phyloP scores from a whole-genome alignment of 2,113 vertebrate species.

The Aythya baeri region DNA sequence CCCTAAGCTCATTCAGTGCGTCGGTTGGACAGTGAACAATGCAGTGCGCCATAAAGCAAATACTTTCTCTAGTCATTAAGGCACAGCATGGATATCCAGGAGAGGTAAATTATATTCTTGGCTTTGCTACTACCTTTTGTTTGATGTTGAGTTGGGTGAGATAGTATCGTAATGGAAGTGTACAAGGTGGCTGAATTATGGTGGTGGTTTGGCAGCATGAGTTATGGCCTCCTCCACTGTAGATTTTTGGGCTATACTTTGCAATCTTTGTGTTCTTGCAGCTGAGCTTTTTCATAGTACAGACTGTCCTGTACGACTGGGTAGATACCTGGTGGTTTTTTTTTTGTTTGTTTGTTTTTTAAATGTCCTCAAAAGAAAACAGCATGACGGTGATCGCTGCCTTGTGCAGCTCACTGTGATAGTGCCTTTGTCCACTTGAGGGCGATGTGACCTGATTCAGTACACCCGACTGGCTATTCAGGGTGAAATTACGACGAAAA shows the following conservation, averaged over 20 bases:
- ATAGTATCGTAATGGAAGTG: conserved; percentile 33
- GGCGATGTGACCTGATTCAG: conserved; percentile 32
- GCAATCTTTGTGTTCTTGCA: neutral
- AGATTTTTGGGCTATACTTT: neutral
- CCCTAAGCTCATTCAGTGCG: neutral
- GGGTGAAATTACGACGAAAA: neutral
- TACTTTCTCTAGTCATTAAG: conserved; percentile 9
- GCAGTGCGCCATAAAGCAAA: neutral
- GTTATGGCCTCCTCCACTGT: neutral
- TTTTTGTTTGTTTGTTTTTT: neutral
- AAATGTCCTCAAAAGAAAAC: neutral
- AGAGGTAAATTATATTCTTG: conserved; percentile 27
- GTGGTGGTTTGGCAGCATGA: neutral
- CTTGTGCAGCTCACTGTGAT: neutral
- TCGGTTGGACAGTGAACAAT: neutral
- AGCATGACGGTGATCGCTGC: rapidly evolving
- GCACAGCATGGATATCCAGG: neutral
- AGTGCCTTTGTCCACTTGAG: conserved; percentile 34
- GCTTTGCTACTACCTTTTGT: conserved; percentile 44
- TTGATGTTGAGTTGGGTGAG: conserved; percentile 39
- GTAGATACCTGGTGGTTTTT: neutral
- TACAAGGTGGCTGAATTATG: conserved; percentile 2
- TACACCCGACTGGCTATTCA: rapidly evolving
- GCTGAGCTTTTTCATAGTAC: neutral
- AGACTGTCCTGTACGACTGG: neutral